Evolutionary conservation across 1,140 invertebrate genomes (phyloP).

Genomic region (Diorhabda elongata): DNA sequence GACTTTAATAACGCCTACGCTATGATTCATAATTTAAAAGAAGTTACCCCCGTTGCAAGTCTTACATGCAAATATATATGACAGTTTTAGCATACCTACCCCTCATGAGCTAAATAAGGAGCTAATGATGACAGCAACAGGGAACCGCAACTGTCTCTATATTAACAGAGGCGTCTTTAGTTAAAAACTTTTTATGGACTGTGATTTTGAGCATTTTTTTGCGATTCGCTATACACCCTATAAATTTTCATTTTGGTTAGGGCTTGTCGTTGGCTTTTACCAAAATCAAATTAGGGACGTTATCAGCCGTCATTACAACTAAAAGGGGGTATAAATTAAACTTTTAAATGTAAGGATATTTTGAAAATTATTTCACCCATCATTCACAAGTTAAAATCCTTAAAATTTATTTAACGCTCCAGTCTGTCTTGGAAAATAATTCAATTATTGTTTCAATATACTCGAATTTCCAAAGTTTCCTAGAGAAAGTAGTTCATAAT

Average conservation of each 20-base stretch:
- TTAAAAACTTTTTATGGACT: neutral
- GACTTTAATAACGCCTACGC: neutral
- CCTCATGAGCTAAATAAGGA: slow-evolving; percentile 4
- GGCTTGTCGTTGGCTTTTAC: neutral
- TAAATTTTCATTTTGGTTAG: neutral
- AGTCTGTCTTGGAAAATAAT: no score
- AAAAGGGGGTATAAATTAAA: neutral
- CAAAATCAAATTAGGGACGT: neutral
- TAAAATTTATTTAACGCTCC: neutral
- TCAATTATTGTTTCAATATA: no score
- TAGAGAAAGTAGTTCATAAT: no score
- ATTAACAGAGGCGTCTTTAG: slow-evolving; percentile 2
- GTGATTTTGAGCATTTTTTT: neutral
- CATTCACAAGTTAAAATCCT: neutral
- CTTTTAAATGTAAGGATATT: neutral
- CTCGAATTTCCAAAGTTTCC: no score
- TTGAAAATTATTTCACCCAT: neutral
- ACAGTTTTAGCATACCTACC: slow-evolving; percentile 11
- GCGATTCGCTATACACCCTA: neutral
- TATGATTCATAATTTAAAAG: slow-evolving; percentile 14
- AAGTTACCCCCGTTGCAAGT: neutral
- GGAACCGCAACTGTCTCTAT: neutral
- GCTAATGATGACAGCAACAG: slow-evolving; percentile 12
- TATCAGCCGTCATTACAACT: neutral
- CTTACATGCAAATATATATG: slow-evolving; percentile 16